Conservation (phyloP, 1,140 invertebrate species). For the Brachionus sp. region DNA sequence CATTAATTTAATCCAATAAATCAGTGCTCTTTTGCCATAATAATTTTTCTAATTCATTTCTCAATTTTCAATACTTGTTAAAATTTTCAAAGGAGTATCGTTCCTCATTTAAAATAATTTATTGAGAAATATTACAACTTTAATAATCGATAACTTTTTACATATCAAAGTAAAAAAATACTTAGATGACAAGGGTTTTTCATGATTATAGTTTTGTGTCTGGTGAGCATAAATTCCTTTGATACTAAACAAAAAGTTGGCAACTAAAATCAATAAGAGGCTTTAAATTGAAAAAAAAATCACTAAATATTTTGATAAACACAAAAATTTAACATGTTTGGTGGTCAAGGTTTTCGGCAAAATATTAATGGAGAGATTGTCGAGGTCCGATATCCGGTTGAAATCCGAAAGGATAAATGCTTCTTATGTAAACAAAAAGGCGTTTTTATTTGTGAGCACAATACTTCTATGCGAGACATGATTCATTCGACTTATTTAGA, state of each 20-base stretch:
- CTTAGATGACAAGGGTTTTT: background rate
- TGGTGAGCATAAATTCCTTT: background rate
- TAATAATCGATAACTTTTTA: background rate
- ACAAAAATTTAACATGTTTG: background rate
- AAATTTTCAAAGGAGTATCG: no score
- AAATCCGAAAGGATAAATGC: constrained; percentile 31
- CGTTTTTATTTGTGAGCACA: constrained; percentile 31
- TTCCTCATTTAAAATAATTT: no score
- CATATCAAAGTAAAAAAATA: no score
- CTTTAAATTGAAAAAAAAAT: background rate
- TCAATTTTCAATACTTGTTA: no score
- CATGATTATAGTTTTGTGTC: background rate
- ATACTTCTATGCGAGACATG: background rate
- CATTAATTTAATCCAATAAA: no score
- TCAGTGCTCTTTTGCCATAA: no score
- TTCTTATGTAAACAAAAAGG: background rate
- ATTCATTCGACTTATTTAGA: background rate
- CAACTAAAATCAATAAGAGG: background rate
- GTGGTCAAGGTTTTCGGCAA: background rate
- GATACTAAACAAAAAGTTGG: background rate
- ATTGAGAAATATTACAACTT: background rate
- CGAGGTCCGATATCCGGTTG: constrained; percentile 2
- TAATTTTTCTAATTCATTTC: no score
- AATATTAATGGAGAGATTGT: background rate
- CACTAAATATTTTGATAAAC: background rate